Evolutionary conservation across 2,113 vertebrate genomes (phyloP), one percentile per base, ranked within the genome.

Genomic region (Dasyurus viverrinus): DNA sequence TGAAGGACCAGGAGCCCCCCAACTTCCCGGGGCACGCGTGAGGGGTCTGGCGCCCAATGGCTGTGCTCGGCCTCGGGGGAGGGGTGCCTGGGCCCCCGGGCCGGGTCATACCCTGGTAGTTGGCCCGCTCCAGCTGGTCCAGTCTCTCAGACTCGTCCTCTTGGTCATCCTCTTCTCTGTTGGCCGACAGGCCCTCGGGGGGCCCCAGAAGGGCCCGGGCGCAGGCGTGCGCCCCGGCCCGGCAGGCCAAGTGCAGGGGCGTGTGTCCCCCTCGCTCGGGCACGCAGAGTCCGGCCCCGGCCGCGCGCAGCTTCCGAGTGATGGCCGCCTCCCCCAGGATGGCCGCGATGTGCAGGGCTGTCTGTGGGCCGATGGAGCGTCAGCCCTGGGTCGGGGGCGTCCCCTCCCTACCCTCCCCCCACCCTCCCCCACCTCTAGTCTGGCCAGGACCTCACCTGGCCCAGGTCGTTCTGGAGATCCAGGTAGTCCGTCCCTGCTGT

Each of bases 381-480:
- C 60, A n/a, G 60, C 47, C 47, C 47, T 2, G 4, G 47, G 47
- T 47, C 47, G 47, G 47, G n/a, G n/a, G n/a, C n/a, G n/a, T n/a
- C n/a, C n/a, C n/a, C n/a, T n/a, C n/a, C n/a, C n/a, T n/a, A n/a
- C n/a, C n/a, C n/a, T n/a, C n/a, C n/a, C n/a, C n/a, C n/a, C n/a
- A n/a, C n/a, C n/a, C n/a, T n/a, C n/a, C n/a, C n/a, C n/a, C n/a
- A n/a, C n/a, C n/a, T n/a, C n/a, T n/a, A n/a, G n/a, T n/a, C n/a
- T n/a, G n/a, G n/a, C n/a, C 89, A 90, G 89, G 48, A 6, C 92
- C 93, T 97, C 94, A 99, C 99, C 98, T 99, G 99, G 24, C 98
- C 98, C 84, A 99, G 96, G 95, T 99, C 98, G n/a, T 99, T 99
- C 97, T 99, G 99, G 54, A 99, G 98, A 94, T 99, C 98, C 91